Evolutionary conservation across 2,797 vertebrate species (phyloP), one percentile per base, ranked within the genome.

Genomic region (Pogoniulus pusillus): DNA sequence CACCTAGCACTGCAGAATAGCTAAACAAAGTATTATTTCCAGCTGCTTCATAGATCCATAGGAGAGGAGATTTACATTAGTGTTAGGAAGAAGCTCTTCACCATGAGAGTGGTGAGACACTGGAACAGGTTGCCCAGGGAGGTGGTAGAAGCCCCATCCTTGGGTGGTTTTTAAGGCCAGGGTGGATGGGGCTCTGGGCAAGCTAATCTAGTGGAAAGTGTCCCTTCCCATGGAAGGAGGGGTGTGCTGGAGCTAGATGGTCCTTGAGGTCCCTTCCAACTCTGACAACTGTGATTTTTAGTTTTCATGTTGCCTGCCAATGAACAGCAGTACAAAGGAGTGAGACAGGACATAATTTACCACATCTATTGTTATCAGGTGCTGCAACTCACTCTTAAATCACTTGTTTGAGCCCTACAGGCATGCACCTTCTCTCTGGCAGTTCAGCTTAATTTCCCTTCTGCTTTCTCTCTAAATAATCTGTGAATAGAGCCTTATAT

Each of bases 401-500:
- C 55, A 79, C 35, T 83, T 18, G n/a, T 85, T 59, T 79, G 45
- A 84, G 49, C 76, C 87, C 43, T 93, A 63, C 22, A 85, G 76
- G 18, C 79, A 78, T 78, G 71, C 34, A 85, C 68, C 65, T 76
- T 91, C 45, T 82, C 75, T 94, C 73, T 87, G 49, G 26, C 16
- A 63, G 23, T 82, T 93, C 66, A 55, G 68, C 78, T 89, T 60
- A 34, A 78, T 92, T 93, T 93, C 29, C 22, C 6, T 89, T 89
- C 57, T 84, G 49, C 35, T 73, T 91, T 92, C 95, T 16, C 41
- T 87, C 94, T 81, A 94, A 93, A 91, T 91, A 93, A 77, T 18
- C 53, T 81, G 13, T 91, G 87, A 95, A 94, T 83, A 45, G 23
- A 85, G 63, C 14, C 30, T 92, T 94, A 89, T 83, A 92, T 87